A percentile compares a stretch with the other conserved stretches of the same genome.
Evolutionary conservation across 2,888 invertebrate genomes (phyloP).

Genomic region (Dione juno): DNA sequence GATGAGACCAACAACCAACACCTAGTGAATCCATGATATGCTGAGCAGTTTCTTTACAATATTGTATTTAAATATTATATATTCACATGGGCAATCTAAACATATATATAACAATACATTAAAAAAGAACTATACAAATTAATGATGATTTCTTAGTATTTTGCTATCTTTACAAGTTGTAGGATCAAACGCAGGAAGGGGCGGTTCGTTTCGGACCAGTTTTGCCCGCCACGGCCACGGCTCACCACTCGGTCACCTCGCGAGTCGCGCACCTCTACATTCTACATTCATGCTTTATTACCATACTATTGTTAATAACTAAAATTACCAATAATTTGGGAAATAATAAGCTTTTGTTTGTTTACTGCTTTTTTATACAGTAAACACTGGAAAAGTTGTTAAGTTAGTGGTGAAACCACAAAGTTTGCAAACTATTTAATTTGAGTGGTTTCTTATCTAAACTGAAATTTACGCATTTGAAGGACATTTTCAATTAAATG

Average conservation of each 20-base stretch:
- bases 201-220: conserved; percentile 77
- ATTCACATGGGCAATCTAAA: no score
- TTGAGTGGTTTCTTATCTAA: no score
- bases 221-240: conserved; percentile 47
- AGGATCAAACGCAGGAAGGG: conserved; percentile 70
- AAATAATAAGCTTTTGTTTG: background rate
- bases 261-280: conserved; percentile 52
- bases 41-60: no score
- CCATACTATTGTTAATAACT: conserved; percentile 26
- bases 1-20: no score
- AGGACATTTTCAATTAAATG: background rate
- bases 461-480: background rate
- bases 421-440: no score
- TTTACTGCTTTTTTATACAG: background rate
- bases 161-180: conserved; percentile 53
- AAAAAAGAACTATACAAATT: background rate
- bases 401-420: no score
- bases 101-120: background rate
- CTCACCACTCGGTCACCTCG: conserved; percentile 49
- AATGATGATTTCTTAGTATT: conserved; percentile 8
- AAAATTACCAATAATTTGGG: conserved; percentile 1
- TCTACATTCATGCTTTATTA: conserved; percentile 53
- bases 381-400: no score
- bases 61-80: no score
- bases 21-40: no score